Conservation (phyloP, 1,140 invertebrate species). For the Drosophila baimaii region DNA sequence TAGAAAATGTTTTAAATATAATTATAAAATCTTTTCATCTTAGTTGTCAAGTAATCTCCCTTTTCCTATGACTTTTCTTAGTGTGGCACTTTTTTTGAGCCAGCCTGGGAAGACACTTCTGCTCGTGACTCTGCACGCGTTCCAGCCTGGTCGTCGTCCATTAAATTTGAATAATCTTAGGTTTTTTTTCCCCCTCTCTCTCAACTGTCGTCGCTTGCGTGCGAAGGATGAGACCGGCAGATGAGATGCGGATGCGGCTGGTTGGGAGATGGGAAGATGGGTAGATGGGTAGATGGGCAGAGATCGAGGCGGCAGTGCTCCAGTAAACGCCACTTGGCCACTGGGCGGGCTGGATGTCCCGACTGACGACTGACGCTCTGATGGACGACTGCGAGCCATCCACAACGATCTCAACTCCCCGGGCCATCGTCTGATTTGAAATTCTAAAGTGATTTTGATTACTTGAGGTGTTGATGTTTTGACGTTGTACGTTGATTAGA, state of each 20-base stretch:
- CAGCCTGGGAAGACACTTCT: conserved; percentile 47
- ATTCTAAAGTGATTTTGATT: conserved; percentile 83
- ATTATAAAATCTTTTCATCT: background rate
- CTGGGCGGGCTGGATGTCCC: conserved; percentile 55
- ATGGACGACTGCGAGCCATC: conserved; percentile 16
- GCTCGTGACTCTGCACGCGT: conserved; percentile 66
- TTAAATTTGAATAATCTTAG: conserved; percentile 83
- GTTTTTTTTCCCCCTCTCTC: too few relatives aligned
- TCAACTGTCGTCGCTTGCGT: conserved; percentile 63
- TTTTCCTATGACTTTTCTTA: conserved; percentile 18
- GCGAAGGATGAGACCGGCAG: conserved; percentile 39
- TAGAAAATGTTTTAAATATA: background rate
- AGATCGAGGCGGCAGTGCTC: conserved; percentile 29
- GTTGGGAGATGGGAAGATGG: conserved; percentile 8
- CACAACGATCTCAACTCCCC: conserved; percentile 40
- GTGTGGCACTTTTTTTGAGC: conserved; percentile 37
- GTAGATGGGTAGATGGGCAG: conserved; percentile 8
- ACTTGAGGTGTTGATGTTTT: conserved; percentile 83
- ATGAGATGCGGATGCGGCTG: conserved; percentile 40
- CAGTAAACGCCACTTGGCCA: conserved; percentile 61
- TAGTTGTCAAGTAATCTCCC: too few relatives aligned
- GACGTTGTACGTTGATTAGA: conserved; percentile 82
- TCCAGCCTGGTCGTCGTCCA: conserved; percentile 60
- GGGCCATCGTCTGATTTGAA: conserved; percentile 76
- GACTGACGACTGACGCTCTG: conserved; percentile 59